phyloP scores from a whole-genome alignment of 1,140 invertebrate species.

The Asbolus verrucosus region DNA sequence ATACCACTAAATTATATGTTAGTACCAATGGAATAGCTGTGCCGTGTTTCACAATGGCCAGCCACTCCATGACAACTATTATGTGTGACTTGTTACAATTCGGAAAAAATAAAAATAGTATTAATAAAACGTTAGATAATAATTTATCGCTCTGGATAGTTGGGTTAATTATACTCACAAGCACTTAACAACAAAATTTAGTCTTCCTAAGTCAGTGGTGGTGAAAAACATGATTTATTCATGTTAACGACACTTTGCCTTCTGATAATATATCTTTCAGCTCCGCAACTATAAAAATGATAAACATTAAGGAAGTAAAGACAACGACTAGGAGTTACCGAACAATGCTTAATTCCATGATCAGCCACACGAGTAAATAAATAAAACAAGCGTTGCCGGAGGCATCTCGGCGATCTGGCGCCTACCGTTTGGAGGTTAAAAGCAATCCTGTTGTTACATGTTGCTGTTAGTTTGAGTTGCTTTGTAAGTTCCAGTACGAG shows the following conservation, averaged over 20 bases:
- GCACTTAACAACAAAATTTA: conserved; percentile 1
- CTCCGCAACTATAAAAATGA: conserved; percentile 43
- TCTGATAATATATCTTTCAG: conserved; percentile 40
- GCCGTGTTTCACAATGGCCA: no score
- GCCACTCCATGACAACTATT: conserved; percentile 11
- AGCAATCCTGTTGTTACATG: conserved; percentile 46
- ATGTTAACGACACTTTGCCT: conserved; percentile 34
- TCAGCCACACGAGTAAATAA: conserved; percentile 46
- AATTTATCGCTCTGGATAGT: not conserved
- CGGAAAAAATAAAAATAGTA: conserved; percentile 6
- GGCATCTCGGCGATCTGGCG: conserved; percentile 50
- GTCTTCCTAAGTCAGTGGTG: not conserved
- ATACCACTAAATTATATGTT: conserved; percentile 31
- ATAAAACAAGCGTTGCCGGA: conserved; percentile 47
- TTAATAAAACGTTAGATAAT: conserved; percentile 2
- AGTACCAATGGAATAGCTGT: conserved; percentile 18
- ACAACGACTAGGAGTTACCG: conserved; percentile 43
- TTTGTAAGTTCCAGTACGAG: conserved; percentile 39
- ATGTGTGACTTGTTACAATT: conserved; percentile 1
- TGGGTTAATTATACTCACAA: conserved; percentile 26
- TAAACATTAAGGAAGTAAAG: conserved; percentile 47
- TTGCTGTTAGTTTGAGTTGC: conserved; percentile 38
- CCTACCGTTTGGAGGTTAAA: conserved; percentile 52
- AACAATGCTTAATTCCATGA: conserved; percentile 47
- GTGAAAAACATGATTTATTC: conserved; percentile 26